Evolutionary conservation across 2,113 vertebrate genomes (phyloP), one percentile per base, ranked within the genome.

Genomic region (Cynocephalus volans): DNA sequence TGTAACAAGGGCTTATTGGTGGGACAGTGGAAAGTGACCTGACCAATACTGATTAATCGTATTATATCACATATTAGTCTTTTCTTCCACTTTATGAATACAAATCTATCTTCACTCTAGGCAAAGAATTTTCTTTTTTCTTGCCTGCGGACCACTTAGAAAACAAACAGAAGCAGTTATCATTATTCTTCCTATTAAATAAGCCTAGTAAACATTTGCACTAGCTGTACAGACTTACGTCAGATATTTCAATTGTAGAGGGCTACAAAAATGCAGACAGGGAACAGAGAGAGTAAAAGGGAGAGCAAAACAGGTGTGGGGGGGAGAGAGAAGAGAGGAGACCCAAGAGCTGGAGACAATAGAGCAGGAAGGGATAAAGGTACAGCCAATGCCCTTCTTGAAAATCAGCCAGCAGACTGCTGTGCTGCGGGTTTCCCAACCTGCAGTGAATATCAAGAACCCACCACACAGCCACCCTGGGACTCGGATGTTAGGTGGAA

Each of bases 131-230:
- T 98, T 97, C 93, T 93, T 98, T 97, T 92, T 72, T 95, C 90
- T 96, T 96, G 93, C 81, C 96, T 90, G 77, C 80, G 97, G 97
- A 96, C 98, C 81, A 93, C 97, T 98, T 89, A 5, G 8, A 96
- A 97, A 98, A 97, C 97, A 98, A 98, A 98, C 93, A 98, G 96
- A 98, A 98, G 93, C 73, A 93, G 96, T 98, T 83, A 85, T 81
- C 97, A 98, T 98, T 97, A 97, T 98, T 98, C 95, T 98, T 97
- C 97, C 95, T 95, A 79, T 98, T 98, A 98, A 98, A 98, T 82
- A 98, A 98, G 80, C 92, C 97, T 96, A 93, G 97, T 98, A 98
- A 98, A 98, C 98, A 98, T 97, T 98, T 98, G 98, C 95, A 98
- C 97, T 97, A 97, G 97, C 88, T 93, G 91, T 96, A 67, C 97